Evolutionary conservation across 1,140 invertebrate species (phyloP).

Genomic region (Liolophura sinensis): DNA sequence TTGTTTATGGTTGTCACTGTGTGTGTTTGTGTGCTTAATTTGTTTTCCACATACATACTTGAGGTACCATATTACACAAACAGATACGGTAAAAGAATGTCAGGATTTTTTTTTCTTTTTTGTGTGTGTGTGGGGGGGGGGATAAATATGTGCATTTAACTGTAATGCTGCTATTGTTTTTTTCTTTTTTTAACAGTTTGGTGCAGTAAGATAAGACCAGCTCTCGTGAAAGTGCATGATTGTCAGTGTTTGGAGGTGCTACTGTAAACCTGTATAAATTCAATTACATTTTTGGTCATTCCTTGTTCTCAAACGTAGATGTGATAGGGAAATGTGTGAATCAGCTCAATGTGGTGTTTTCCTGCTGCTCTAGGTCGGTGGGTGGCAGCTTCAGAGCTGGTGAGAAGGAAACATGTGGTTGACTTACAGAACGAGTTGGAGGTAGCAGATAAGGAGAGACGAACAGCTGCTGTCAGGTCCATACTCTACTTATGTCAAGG

Average conservation of each 20-base stretch:
- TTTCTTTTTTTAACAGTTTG: neutral
- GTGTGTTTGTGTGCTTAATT: too few relatives aligned
- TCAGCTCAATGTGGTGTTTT: neutral
- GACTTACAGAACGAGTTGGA: slow-evolving; percentile 89
- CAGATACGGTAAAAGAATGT: too few relatives aligned
- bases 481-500: slow-evolving; percentile 88
- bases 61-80: too few relatives aligned
- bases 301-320: neutral
- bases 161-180: too few relatives aligned
- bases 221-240: neutral
- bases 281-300: neutral
- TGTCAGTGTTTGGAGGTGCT: neutral
- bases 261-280: neutral
- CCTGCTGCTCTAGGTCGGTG: slow-evolving; percentile 16
- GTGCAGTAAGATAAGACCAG: neutral
- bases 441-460: slow-evolving; percentile 74
- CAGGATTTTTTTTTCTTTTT: neutral
- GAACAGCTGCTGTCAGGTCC: slow-evolving; percentile 84
- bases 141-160: too few relatives aligned
- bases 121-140: too few relatives aligned
- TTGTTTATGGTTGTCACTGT: too few relatives aligned
- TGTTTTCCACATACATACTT: too few relatives aligned
- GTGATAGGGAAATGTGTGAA: neutral
- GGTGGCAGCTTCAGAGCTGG: slow-evolving; percentile 27
- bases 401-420: slow-evolving; percentile 55